Evolutionary conservation across 2,888 invertebrate genomes (phyloP).

Genomic region (Tholera decimalis): DNA sequence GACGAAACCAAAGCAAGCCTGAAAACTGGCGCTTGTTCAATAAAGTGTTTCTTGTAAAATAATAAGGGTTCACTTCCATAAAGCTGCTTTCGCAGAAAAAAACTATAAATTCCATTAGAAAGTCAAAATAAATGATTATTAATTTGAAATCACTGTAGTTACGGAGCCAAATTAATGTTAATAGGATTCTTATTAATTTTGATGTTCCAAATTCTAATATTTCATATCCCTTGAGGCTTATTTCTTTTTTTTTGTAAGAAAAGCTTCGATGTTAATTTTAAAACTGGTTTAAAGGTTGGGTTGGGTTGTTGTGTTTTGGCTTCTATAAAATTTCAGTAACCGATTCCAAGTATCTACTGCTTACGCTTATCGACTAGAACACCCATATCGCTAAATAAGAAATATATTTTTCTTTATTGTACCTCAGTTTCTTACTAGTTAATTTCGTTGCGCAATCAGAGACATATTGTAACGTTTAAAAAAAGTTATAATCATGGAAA

Average conservation of each 20-base stretch:
- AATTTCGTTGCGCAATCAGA: too few species aligned
- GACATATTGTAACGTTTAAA: too few species aligned
- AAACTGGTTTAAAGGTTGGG: background rate
- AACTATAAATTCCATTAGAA: background rate
- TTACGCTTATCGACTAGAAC: too few species aligned
- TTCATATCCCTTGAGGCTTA: background rate
- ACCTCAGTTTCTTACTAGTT: too few species aligned
- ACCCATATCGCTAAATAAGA: too few species aligned
- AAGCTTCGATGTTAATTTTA: too few species aligned
- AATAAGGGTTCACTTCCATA: background rate
- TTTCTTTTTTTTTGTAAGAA: background rate
- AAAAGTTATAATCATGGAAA: too few species aligned
- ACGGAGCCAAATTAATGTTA: background rate
- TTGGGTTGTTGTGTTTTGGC: background rate
- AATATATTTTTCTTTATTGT: too few species aligned
- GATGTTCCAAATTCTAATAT: constrained; percentile 1
- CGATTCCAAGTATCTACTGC: too few species aligned
- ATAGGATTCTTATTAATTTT: background rate
- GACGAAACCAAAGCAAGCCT: constrained; percentile 13
- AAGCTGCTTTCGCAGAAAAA: background rate
- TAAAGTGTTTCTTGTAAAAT: background rate
- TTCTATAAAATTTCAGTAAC: background rate
- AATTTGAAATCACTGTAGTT: background rate
- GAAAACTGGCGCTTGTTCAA: background rate
- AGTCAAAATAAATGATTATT: background rate